These are phyloP conservation scores for Lacerta bilineata DNA, from an alignment of 2,797 vertebrate species.

Conservation along the genomic window DNA sequence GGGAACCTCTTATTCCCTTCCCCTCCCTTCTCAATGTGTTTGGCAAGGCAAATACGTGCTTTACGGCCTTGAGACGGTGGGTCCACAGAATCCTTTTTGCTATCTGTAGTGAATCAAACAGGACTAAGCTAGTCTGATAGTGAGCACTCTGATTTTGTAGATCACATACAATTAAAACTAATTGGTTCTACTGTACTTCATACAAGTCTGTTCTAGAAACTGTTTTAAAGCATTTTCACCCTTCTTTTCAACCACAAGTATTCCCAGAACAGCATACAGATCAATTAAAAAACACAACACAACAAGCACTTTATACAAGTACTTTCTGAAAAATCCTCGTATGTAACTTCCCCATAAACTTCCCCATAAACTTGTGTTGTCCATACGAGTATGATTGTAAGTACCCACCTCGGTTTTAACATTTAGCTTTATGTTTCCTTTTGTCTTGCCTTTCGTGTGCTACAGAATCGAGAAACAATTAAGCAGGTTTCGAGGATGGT, in stretches of 20 bases:
- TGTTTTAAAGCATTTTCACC: neutral
- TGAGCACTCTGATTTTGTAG: neutral
- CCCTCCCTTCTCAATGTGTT: neutral
- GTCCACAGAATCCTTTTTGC: neutral
- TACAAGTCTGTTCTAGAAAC: neutral
- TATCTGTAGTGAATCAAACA: neutral
- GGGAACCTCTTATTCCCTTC: neutral
- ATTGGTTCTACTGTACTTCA: neutral
- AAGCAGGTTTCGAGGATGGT: constrained; percentile 93
- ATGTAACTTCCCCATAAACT: neutral
- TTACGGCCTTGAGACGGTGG: neutral
- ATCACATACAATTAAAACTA: neutral
- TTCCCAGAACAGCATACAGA: neutral
- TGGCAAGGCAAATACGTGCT: neutral
- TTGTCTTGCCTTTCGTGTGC: constrained; percentile 72
- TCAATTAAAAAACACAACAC: neutral
- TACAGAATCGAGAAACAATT: constrained; percentile 94
- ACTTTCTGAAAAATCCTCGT: neutral
- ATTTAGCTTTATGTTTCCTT: constrained; percentile 30
- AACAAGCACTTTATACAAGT: neutral
- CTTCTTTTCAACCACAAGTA: neutral
- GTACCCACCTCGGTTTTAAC: neutral
- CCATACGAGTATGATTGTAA: constrained; percentile 13
- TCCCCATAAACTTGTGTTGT: neutral
- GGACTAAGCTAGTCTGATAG: neutral